phyloP scores from a whole-genome alignment of 1,140 invertebrate species.

The Ceratina japonica region DNA sequence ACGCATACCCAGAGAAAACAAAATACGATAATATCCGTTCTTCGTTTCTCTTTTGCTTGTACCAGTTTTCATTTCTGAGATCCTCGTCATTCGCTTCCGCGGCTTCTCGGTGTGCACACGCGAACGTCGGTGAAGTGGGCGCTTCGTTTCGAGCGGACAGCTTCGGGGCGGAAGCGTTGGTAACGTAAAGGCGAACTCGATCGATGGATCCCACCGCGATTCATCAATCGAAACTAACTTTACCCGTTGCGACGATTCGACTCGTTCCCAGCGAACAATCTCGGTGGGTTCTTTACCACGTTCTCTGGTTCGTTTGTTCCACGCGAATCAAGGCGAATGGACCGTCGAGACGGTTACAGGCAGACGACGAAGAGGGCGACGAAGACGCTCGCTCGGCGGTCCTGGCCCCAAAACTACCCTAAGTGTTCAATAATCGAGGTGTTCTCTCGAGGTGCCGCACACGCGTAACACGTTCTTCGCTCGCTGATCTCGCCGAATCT shows the following conservation, averaged over 20 bases:
- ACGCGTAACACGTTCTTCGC: constrained; percentile 63
- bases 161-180: background rate
- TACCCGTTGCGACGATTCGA: background rate
- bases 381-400: constrained; percentile 65
- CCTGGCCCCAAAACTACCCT: constrained; percentile 73
- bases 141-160: constrained; percentile 25
- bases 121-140: constrained; percentile 9
- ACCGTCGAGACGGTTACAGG: constrained; percentile 41
- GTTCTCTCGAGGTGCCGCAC: constrained; percentile 70
- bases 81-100: constrained; percentile 42
- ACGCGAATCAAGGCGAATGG: constrained; percentile 33
- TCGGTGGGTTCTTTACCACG: constrained; percentile 34
- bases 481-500: constrained; percentile 48
- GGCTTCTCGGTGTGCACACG: constrained; percentile 22
- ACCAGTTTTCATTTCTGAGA: background rate
- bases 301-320: constrained; percentile 37
- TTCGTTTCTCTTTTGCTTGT: constrained; percentile 29
- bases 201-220: background rate
- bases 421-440: constrained; percentile 77
- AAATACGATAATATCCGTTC: constrained; percentile 2
- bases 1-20: background rate
- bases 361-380: constrained; percentile 37
- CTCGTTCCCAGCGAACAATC: constrained; percentile 20
- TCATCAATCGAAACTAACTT: constrained; percentile 9
- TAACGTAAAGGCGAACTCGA: constrained; percentile 1